Base-by-base conservation (phyloP, 2,888 invertebrate genomes). In the Saturnia japonica region DNA sequence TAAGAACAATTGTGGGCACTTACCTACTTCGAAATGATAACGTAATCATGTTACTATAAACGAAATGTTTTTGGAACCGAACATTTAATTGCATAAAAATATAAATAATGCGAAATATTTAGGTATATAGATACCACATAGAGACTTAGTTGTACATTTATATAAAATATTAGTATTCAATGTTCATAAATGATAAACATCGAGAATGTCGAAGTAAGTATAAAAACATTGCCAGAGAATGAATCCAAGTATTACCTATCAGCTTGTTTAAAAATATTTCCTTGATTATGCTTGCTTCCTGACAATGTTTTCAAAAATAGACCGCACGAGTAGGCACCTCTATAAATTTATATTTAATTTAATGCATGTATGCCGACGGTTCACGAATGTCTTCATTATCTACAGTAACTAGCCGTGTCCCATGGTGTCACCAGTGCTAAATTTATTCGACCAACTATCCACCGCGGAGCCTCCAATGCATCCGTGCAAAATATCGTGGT, bases 381-480 rank as follows among this genome's bases (percentile, higher is more conserved):
- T 19, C 70, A 73, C 72, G 72, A 82, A 82, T 80, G 68, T 79
- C 80, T 81, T 78, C 73, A 80, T 79, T 79, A 79, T 72, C 74
- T 74, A 71, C 72, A 51, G 71, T 9, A 68, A 71, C 74, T 72
- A 67, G 34, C 6, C 6, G 34, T 34, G 34, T 6, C 2, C 34
- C 2, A 34, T 6, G 34, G 34, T 34, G 2, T 34, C 34, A 34
- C 34, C 6, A 2, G 34, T 34, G 34, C 6, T 6, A 34, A 34
- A 34, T 34, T 34, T 34, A 34, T 34, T 34, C 34, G 34, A 34
- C 34, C 34, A 34, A 34, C 3, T 34, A 2, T 34, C 34, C 34
- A 34, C 34, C n/a, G n/a, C n/a, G n/a, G n/a, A n/a, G n/a, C n/a
- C n/a, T n/a, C n/a, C n/a, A n/a, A n/a, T n/a, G n/a, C n/a, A n/a